Conservation (phyloP, 2,113 vertebrate species). For the Mungos mungo region DNA sequence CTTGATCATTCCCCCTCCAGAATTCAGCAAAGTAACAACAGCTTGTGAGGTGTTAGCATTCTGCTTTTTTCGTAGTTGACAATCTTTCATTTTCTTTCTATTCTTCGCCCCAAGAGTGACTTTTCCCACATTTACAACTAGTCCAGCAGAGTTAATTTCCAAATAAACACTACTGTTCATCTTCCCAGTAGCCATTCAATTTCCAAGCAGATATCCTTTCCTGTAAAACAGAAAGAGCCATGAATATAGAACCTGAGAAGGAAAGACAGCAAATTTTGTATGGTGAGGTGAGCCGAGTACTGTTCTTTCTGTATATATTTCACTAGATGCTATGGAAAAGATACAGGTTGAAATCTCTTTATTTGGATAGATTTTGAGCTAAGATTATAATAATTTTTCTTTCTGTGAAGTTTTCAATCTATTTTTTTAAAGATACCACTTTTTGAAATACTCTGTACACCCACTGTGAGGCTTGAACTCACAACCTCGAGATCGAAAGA, state of each 20-base stretch:
- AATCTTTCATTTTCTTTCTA: not conserved
- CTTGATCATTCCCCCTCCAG: constrained; percentile 62
- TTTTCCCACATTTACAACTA: not conserved
- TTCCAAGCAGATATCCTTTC: not conserved
- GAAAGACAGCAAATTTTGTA: not conserved
- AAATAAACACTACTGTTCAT: not conserved
- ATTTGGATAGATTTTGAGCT: not conserved
- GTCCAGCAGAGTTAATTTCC: not conserved
- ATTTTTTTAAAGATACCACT: no score
- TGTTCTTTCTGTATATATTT: not conserved
- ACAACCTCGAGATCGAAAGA: no score
- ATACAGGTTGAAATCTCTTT: not conserved
- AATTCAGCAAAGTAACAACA: constrained; percentile 50
- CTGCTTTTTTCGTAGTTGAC: accelerated
- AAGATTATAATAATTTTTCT: not conserved
- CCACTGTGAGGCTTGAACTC: no score
- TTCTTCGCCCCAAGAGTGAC: not conserved
- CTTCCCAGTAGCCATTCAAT: not conserved
- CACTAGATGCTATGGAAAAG: not conserved
- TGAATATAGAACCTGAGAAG: not conserved
- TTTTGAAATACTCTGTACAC: no score
- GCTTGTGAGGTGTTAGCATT: not conserved
- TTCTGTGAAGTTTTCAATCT: not conserved
- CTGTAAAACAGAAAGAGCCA: not conserved
- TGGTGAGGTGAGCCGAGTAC: not conserved